These are phyloP conservation scores for Dromius quadrimaculatus DNA, from an alignment of 2,888 invertebrate species.

Conservation along the genomic window DNA sequence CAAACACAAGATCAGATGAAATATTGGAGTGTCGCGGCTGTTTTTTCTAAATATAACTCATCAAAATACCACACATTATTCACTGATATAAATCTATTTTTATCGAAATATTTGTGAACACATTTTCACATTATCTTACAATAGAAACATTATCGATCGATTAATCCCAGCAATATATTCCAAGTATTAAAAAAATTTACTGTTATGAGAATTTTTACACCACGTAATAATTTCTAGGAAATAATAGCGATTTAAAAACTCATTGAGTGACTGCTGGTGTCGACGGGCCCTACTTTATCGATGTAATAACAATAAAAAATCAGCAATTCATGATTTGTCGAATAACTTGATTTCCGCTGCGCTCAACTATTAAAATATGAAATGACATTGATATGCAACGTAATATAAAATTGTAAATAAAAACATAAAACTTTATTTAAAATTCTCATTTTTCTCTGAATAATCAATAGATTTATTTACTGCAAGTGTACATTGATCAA, in stretches of 20 bases:
- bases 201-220: slow-evolving; percentile 12
- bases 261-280: slow-evolving; percentile 15
- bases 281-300: slow-evolving; percentile 29
- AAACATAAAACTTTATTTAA: slow-evolving; percentile 14
- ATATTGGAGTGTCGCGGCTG: too few relatives aligned
- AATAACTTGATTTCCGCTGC: slow-evolving; percentile 25
- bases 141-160: neutral
- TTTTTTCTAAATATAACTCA: too few relatives aligned
- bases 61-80: slow-evolving; percentile 3
- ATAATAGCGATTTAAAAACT: slow-evolving; percentile 30
- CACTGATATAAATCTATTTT: neutral
- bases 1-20: too few relatives aligned
- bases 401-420: slow-evolving; percentile 31
- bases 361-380: slow-evolving; percentile 21
- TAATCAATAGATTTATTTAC: too few relatives aligned
- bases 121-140: too few relatives aligned
- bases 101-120: neutral
- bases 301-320: slow-evolving; percentile 42
- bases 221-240: slow-evolving; percentile 30
- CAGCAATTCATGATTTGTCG: slow-evolving; percentile 35
- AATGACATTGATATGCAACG: neutral
- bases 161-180: neutral
- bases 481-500: too few relatives aligned
- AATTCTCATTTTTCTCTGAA: too few relatives aligned
- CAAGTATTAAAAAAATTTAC: slow-evolving; percentile 19